These are phyloP conservation scores for Hyperoplus immaculatus DNA, from an alignment of 2,797 vertebrate genomes.

Conservation along the genomic window DNA sequence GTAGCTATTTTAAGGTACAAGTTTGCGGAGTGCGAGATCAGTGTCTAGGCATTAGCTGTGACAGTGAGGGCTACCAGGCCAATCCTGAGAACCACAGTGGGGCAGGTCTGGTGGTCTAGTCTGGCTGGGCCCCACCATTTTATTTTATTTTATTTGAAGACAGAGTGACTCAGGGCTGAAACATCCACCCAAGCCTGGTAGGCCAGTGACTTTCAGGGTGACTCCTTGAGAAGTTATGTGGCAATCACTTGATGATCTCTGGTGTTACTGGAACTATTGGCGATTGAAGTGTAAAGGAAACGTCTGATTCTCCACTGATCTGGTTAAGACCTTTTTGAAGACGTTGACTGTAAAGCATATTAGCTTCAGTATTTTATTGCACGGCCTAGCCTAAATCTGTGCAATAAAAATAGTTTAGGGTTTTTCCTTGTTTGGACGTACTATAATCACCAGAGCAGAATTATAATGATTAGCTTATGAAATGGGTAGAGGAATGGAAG, in stretches of 20 bases:
- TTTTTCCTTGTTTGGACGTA: conserved; percentile 6
- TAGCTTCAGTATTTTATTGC: conserved; percentile 15
- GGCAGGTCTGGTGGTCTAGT: conserved; percentile 41
- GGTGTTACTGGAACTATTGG: conserved; percentile 29
- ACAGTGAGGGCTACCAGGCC: conserved; percentile 52
- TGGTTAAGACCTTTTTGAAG: background rate
- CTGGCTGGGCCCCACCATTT: conserved; percentile 46
- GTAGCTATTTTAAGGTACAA: conserved; percentile 78
- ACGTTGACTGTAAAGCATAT: conserved; percentile 1
- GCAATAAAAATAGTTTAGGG: conserved; percentile 24
- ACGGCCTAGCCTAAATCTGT: conserved; percentile 1
- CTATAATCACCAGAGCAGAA: conserved; percentile 6
- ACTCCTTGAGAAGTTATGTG: conserved; percentile 55
- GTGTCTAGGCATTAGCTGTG: conserved; percentile 54
- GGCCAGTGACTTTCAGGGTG: conserved; percentile 53
- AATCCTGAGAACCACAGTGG: conserved; percentile 43
- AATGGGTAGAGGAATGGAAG: background rate
- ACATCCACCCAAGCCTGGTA: conserved; percentile 55
- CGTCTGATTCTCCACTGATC: background rate
- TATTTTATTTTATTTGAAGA: conserved; percentile 18
- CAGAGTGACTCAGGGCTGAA: conserved; percentile 70
- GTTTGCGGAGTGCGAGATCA: conserved; percentile 61
- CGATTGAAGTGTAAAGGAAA: conserved; percentile 9
- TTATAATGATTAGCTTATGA: conserved; percentile 8
- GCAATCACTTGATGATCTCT: conserved; percentile 20